A percentile compares a stretch with the other conserved stretches of the same genome.
Conservation (phyloP, 2,113 vertebrate species). For the Danionella cerebrum region DNA sequence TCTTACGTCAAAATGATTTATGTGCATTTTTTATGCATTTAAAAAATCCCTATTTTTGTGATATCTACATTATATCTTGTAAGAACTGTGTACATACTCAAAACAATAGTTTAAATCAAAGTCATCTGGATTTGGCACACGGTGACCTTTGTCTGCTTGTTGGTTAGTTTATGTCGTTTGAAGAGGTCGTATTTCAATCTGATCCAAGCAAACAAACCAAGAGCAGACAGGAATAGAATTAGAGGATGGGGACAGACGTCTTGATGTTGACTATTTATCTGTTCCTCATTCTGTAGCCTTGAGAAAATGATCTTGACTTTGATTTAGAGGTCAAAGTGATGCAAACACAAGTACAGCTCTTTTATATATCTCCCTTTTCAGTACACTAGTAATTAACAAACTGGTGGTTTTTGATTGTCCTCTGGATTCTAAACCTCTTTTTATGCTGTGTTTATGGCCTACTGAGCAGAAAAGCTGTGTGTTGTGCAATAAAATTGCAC, state of each 20-base stretch:
- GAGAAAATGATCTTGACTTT: not conserved
- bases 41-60: too few species aligned
- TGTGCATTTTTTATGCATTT: too few species aligned
- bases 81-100: too few species aligned
- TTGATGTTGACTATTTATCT: not conserved
- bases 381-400: not conserved
- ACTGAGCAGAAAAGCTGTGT: not conserved
- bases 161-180: not conserved
- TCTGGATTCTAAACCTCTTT: not conserved
- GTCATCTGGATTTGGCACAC: not conserved
- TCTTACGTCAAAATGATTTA: too few species aligned
- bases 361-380: not conserved
- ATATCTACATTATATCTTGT: too few species aligned
- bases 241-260: constrained; percentile 6
- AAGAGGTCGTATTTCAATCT: not conserved
- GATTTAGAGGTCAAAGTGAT: constrained; percentile 15
- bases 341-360: constrained; percentile 7
- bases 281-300: not conserved
- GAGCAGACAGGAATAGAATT: constrained; percentile 18
- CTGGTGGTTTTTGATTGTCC: not conserved
- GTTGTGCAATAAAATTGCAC: not conserved
- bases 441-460: not conserved
- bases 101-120: not conserved
- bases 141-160: not conserved
- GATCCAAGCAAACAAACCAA: not conserved